A percentile compares a stretch with the other conserved stretches of the same genome.
phyloP scores from a whole-genome alignment of 2,113 vertebrate genomes.

The Laticauda laticaudata region DNA sequence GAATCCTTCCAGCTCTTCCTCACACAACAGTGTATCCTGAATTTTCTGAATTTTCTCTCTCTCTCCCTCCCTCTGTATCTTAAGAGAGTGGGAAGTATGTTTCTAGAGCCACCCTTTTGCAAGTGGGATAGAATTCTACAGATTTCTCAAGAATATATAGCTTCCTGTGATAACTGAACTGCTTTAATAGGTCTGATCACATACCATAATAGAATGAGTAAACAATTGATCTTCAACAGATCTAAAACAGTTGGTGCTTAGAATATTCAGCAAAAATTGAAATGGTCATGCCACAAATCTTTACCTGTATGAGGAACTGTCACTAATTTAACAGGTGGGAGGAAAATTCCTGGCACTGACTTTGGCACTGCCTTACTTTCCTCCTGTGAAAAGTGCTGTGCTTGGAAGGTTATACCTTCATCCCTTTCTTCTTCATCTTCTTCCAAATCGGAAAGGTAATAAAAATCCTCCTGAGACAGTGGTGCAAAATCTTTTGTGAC shows the following conservation, averaged over 20 bases:
- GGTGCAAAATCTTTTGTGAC: conserved; percentile 93
- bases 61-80: too few species aligned
- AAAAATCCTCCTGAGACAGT: conserved; percentile 75
- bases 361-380: conserved; percentile 66
- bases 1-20: neutral
- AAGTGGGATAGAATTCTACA: neutral
- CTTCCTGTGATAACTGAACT: neutral
- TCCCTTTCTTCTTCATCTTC: conserved; percentile 82
- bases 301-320: conserved; percentile 71
- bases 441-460: conserved; percentile 89
- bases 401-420: conserved; percentile 87
- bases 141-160: neutral
- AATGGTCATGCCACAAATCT: neutral
- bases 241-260: neutral
- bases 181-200: neutral
- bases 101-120: neutral
- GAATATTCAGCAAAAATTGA: neutral
- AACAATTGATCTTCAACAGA: neutral
- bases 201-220: neutral
- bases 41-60: neutral
- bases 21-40: neutral
- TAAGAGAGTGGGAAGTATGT: neutral
- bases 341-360: conserved; percentile 66
- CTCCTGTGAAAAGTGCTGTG: conserved; percentile 69
- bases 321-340: conserved; percentile 65